phyloP scores from a whole-genome alignment of 2,797 vertebrate species.

The Sebastiscus albofasciatus region DNA sequence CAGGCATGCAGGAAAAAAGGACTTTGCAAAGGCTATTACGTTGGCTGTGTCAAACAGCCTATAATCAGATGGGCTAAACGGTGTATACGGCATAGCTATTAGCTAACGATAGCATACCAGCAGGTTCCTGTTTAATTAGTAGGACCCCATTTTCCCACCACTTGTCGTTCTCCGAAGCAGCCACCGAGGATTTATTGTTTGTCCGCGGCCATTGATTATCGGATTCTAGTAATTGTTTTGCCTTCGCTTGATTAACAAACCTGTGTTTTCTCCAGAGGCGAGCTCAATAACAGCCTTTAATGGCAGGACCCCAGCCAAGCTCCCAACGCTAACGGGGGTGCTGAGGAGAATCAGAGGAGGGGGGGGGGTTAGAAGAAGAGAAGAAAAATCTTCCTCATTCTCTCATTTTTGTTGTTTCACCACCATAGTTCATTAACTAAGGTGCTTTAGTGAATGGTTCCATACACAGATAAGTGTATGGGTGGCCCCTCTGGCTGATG shows the following conservation, averaged over 20 bases:
- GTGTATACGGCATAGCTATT: conserved; percentile 66
- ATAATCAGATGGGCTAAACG: conserved; percentile 75
- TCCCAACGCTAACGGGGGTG: conserved; percentile 13
- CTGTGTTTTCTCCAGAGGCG: conserved; percentile 69
- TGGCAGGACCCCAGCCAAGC: conserved; percentile 39
- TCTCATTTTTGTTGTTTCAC: conserved; percentile 31
- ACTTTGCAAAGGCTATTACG: conserved; percentile 37
- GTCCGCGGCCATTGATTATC: conserved; percentile 61
- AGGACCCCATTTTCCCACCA: conserved; percentile 54
- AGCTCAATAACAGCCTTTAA: conserved; percentile 61
- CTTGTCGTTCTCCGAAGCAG: conserved; percentile 39
- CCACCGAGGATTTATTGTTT: conserved; percentile 66
- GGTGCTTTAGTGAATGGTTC: conserved; percentile 13
- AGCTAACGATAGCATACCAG: conserved; percentile 65
- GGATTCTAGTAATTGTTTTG: conserved; percentile 85
- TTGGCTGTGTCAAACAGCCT: conserved; percentile 41
- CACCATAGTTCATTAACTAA: conserved; percentile 21
- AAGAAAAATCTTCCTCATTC: conserved; percentile 13
- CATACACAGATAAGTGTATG: conserved; percentile 5
- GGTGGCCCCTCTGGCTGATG: conserved; percentile 30
- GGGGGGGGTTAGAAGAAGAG: background rate
- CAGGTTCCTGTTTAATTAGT: conserved; percentile 65
- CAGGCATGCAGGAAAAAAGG: conserved; percentile 3
- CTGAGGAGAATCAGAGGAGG: background rate
- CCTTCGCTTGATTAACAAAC: conserved; percentile 83